Base-by-base conservation (phyloP, 1,140 invertebrate species). In the Harlomillsia oculata region DNA sequence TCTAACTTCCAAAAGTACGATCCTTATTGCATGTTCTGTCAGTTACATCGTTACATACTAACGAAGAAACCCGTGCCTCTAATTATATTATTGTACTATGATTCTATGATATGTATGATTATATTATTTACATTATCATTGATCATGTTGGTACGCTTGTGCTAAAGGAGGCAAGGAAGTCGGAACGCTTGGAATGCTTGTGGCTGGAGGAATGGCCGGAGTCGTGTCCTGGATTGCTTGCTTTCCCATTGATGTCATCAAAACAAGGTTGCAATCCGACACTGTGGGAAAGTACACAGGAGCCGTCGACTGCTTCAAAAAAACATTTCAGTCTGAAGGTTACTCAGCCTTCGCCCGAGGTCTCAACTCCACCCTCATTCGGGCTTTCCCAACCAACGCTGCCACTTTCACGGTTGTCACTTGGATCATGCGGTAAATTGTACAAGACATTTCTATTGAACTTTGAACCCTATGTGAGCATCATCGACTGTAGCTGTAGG, bases 331-430 rank as follows among this genome's bases (percentile, higher is more conserved):
- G 23, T 66, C 70, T 0, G 87, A 91, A 67, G 88, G 89, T 0
- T 74, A 78, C 53, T 58, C 64, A 0, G 83, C 81, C 55, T 74
- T 92, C 53, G 75, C 78, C 20, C 72, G 82, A 11, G 89, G 89
- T 0, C 66, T 92, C 0, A 78, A 75, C 11, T 85, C 88, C 1
- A 85, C 88, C 0, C 69, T 88, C 14, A 69, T 92, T 29, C 76
- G 91, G 37, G 88, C 91, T 1, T 94, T 95, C 72, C 88, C 91
- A 0, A 85, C 84, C n/a, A 96, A 95, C 67, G 91, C 89, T 0
- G 86, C 85, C 2, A 91, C 87, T 29, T 94, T 95, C 68, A 77
- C 83, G 3, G 85, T 87, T 3, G 87, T 94, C 14, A 82, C 82
- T 4, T 89, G 85, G 82, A 79, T 78, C 0, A 72, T 84, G 59